Conservation (phyloP, 1,140 invertebrate genomes). For the Batillaria attramentaria region DNA sequence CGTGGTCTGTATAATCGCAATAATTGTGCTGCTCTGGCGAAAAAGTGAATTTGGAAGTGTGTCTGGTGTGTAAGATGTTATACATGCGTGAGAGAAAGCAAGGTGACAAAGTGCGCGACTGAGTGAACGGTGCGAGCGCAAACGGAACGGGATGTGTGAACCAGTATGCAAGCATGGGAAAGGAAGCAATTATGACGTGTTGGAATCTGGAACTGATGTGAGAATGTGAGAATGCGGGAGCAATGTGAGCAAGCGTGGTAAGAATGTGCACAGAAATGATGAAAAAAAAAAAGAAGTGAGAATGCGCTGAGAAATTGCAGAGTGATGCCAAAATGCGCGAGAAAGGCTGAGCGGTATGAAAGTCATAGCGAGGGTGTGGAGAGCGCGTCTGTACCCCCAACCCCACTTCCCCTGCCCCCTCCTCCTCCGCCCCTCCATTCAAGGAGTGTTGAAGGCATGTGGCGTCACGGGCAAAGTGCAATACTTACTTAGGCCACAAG, state of each 20-base stretch:
- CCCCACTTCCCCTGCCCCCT: background rate
- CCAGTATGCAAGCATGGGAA: no score
- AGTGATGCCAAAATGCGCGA: conserved; percentile 31
- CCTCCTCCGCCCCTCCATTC: background rate
- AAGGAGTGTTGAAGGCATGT: background rate
- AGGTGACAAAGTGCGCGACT: no score
- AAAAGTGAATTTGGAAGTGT: no score
- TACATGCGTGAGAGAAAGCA: no score
- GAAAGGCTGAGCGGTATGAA: conserved; percentile 30
- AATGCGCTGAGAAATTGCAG: background rate
- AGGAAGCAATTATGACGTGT: no score
- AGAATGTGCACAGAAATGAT: background rate
- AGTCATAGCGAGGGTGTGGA: background rate
- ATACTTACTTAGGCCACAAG: conserved; percentile 32
- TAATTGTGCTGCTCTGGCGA: no score
- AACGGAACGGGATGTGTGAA: no score
- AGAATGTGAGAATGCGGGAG: no score
- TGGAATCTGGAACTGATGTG: background rate
- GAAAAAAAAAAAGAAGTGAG: background rate
- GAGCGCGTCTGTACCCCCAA: background rate
- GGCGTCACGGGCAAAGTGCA: conserved; percentile 40
- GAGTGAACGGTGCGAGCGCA: no score
- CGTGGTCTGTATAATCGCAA: no score
- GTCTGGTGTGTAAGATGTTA: no score
- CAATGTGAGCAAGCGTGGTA: background rate